Evolutionary conservation across 2,888 invertebrate species (phyloP), one percentile per base, ranked within the genome.

Genomic region (Eristalis intricaria): DNA sequence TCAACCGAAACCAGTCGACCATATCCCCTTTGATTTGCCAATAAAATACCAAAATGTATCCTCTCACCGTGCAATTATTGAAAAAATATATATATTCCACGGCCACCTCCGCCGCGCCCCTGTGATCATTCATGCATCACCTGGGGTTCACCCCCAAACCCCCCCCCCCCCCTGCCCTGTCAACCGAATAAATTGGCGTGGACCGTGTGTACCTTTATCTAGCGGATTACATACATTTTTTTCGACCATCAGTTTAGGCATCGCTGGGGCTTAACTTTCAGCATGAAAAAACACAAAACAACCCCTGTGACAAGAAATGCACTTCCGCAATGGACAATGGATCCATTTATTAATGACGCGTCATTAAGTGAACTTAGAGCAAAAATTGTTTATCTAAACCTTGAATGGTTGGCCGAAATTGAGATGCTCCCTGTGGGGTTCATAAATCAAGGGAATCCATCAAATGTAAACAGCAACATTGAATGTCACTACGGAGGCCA

Each of bases 391-490:
- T 50, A 19, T 50, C 50, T 8, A 50, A 50, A 50, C n/a, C 19
- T 50, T 50, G 50, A n/a, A 43, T 43, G 15, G 43, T 43, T n/a
- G 43, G 15, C 43, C 43, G 43, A 50, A 50, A 50, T 19, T 50
- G 19, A 50, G 50, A 50, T n/a, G 19, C 19, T 50, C 64, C n/a
- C n/a, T 13, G 26, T 26, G 58, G 50, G 71, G 76, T 69, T 70
- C 29, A 83, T 83, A 83, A 83, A 86, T 83, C 86, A 83, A 66
- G 63, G 7, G 64, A 73, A 29, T 61, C 83, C 83, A 78, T 75
- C 74, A 66, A 83, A 63, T 77, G 50, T 66, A 65, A 79, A 71
- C 83, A 79, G 64, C 71, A 69, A 70, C 80, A 80, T 70, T 35
- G 65, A 75, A 71, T 60, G 69, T 64, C 63, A 80, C 80, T 75